Evolutionary conservation across 2,113 vertebrate genomes (phyloP), one percentile per base, ranked within the genome.

Genomic region (Donacobius atricapilla): DNA sequence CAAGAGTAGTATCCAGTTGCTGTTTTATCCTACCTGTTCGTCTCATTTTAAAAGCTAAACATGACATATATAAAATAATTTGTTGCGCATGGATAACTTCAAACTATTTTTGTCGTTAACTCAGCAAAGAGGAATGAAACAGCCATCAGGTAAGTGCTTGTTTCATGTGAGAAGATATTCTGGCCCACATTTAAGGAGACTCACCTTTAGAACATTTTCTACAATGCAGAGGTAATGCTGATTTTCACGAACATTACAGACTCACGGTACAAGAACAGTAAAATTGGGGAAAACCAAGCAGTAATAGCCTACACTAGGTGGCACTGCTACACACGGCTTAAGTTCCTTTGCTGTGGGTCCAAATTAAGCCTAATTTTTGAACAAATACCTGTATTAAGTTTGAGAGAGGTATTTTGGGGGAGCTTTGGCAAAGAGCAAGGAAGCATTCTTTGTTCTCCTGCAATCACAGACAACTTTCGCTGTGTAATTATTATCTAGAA

Each of bases 291-390:
- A 91, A 85, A 57, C 47, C 27, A 65, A 24, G 79, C 54, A 45
- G 47, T 48, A 33, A 14, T n/a, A 79, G 33, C 25, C 65, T 58
- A 83, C 95, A 92, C 94, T 96, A 97, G 96, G 71, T 96, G 95
- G 94, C 93, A 93, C 82, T 96, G 85, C 93, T 93, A 94, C 79
- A 88, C 68, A 72, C 0, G 4, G 44, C 90, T 88, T 73, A 30
- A 19, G 17, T 63, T 63, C 47, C 50, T 47, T 69, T 47, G 48
- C 58, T 24, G 10, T 9, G 58, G 82, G 63, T 47, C 83, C 87
- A 80, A 94, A 88, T 69, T 13, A 45, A 48, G 35, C 19, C 71
- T 61, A 25, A 48, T 39, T 91, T 95, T 83, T 23, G 13, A 65
- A 70, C 45, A 80, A 83, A 30, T 47, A 30, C 2, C n/a, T 53